A percentile compares a stretch with the other conserved stretches of the same genome.
Conservation (phyloP, 23 tunicate species). For the Aplidium turbinatum region DNA sequence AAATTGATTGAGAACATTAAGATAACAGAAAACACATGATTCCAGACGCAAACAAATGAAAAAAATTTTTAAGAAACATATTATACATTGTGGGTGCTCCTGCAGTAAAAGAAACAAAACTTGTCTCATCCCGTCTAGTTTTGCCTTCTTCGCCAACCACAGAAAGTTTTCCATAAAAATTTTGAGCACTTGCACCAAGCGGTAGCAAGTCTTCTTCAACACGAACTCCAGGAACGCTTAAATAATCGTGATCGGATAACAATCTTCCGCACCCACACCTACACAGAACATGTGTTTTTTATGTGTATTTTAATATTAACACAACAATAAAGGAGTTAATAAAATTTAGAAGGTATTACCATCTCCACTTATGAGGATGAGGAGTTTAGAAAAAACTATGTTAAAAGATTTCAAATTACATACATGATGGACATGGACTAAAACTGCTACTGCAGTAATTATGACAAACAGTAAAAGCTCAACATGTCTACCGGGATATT, state of each 20-base stretch:
- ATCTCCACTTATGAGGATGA: neutral
- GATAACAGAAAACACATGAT: too few relatives aligned
- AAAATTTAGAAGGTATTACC: neutral
- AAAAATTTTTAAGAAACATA: too few relatives aligned
- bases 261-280: constrained; percentile 89
- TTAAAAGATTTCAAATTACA: too few relatives aligned
- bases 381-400: neutral
- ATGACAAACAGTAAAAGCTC: neutral
- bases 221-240: neutral
- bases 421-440: too few relatives aligned
- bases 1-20: too few relatives aligned
- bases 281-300: neutral
- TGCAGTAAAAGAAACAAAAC: too few relatives aligned
- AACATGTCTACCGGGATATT: neutral
- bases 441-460: neutral
- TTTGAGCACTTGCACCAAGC: constrained; percentile 55
- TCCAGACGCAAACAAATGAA: too few relatives aligned
- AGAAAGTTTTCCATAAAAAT: constrained; percentile 15
- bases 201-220: constrained; percentile 46
- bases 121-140: too few relatives aligned
- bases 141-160: too few relatives aligned
- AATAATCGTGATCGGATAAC: constrained; percentile 52
- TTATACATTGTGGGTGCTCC: too few relatives aligned
- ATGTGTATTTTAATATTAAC: neutral
- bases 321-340: too few relatives aligned